These are phyloP conservation scores for Cloeon dipterum DNA, from an alignment of 2,888 invertebrate genomes.

Conservation along the genomic window DNA sequence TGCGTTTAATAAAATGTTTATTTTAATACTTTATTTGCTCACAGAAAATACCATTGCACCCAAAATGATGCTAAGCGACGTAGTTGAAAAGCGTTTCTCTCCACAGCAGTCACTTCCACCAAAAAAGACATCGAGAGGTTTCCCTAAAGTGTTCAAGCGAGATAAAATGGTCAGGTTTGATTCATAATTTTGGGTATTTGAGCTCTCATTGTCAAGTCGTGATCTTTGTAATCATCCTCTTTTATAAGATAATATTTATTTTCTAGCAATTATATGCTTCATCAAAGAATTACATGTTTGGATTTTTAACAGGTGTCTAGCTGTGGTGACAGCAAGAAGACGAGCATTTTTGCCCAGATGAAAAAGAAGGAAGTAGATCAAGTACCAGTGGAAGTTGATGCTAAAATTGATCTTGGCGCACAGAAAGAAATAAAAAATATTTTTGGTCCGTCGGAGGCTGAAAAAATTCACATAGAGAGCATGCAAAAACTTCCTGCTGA, in stretches of 20 bases:
- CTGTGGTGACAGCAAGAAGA: no score
- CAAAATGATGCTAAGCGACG: neutral
- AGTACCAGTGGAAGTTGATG: neutral
- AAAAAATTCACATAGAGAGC: slow-evolving; percentile 49
- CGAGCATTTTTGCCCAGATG: slow-evolving; percentile 10
- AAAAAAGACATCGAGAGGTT: neutral
- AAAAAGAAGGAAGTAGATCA: slow-evolving; percentile 7
- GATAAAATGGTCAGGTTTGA: neutral
- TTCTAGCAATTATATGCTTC: no score
- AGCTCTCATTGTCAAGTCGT: no score
- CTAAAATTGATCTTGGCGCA: neutral
- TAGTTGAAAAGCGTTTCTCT: neutral
- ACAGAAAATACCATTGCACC: neutral
- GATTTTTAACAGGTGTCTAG: no score
- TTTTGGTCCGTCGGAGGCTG: neutral
- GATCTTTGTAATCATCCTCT: no score
- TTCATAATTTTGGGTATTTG: no score
- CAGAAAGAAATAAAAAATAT: slow-evolving; percentile 8
- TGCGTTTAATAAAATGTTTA: no score
- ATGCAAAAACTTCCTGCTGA: slow-evolving; percentile 31
- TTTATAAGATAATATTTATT: no score
- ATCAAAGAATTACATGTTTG: no score
- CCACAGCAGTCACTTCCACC: neutral
- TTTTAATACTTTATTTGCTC: no score
- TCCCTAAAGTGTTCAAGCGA: neutral